phyloP scores from a whole-genome alignment of 2,888 invertebrate species.

The Drosophila rellima region DNA sequence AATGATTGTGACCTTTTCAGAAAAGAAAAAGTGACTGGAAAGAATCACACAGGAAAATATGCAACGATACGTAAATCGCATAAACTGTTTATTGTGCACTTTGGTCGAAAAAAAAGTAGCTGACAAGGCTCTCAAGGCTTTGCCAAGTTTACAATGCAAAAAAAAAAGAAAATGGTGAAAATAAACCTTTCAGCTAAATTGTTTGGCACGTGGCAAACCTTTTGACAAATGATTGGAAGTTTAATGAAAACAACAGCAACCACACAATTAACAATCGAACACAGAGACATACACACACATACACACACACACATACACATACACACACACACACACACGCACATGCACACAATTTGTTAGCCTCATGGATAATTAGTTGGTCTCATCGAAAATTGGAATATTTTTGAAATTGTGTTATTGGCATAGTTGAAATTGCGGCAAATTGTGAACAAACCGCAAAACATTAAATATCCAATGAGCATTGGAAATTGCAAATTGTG shows the following conservation, averaged over 20 bases:
- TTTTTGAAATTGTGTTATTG: constrained; percentile 12
- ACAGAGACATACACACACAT: not conserved
- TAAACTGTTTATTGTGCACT: constrained; percentile 46
- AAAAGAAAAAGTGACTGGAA: constrained; percentile 1
- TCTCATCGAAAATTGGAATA: not conserved
- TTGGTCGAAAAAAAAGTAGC: constrained; percentile 19
- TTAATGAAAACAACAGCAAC: constrained; percentile 37
- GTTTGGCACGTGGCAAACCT: constrained; percentile 46
- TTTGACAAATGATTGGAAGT: constrained; percentile 50
- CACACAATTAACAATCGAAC: constrained; percentile 17
- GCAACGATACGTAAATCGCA: constrained; percentile 40
- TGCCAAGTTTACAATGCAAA: constrained; percentile 16
- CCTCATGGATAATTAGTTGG: constrained; percentile 8
- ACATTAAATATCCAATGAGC: constrained; percentile 5
- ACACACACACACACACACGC: not conserved
- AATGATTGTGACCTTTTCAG: constrained; percentile 62
- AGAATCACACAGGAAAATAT: constrained; percentile 17
- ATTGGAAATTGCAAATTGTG: constrained; percentile 12
- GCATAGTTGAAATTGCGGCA: constrained; percentile 10
- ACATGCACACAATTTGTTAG: constrained; percentile 36
- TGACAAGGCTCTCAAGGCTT: constrained; percentile 16
- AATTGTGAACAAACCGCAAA: constrained; percentile 30
- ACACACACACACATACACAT: not conserved
- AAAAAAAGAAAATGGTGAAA: not conserved
- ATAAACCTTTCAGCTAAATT: constrained; percentile 24